phyloP scores from a whole-genome alignment of 1,140 invertebrate species.

The Sitophilus oryzae region DNA sequence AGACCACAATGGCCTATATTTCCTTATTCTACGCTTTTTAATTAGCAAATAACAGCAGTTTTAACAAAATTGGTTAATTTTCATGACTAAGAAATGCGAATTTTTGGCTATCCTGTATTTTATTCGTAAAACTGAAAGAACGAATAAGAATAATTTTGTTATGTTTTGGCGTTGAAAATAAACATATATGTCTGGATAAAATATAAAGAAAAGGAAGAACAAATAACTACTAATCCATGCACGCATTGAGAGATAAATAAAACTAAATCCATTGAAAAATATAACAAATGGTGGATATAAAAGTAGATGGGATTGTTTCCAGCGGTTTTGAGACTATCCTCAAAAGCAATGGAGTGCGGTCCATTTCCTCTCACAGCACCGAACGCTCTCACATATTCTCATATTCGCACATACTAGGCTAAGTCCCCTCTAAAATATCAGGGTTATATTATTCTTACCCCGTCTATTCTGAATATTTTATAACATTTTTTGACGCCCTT shows the following conservation, averaged over 20 bases:
- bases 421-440: background rate
- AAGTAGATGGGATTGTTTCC: constrained; percentile 27
- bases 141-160: too few species aligned
- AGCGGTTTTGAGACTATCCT: constrained; percentile 18
- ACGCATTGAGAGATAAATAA: constrained; percentile 18
- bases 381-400: constrained; percentile 27
- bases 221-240: constrained; percentile 7
- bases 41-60: too few species aligned
- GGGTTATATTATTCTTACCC: background rate
- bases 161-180: too few species aligned
- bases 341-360: constrained; percentile 27
- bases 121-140: too few species aligned
- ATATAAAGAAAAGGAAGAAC: too few species aligned
- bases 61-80: too few species aligned
- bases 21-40: too few species aligned
- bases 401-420: constrained; percentile 18
- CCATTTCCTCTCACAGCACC: constrained; percentile 18
- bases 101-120: too few species aligned
- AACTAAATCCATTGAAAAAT: constrained; percentile 24
- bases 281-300: constrained; percentile 23
- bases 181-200: too few species aligned
- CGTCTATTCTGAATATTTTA: background rate
- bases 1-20: too few species aligned
- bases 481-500: too few species aligned
- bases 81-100: too few species aligned